Conservation (phyloP, 1,140 invertebrate species). For the Halesus radiatus region DNA sequence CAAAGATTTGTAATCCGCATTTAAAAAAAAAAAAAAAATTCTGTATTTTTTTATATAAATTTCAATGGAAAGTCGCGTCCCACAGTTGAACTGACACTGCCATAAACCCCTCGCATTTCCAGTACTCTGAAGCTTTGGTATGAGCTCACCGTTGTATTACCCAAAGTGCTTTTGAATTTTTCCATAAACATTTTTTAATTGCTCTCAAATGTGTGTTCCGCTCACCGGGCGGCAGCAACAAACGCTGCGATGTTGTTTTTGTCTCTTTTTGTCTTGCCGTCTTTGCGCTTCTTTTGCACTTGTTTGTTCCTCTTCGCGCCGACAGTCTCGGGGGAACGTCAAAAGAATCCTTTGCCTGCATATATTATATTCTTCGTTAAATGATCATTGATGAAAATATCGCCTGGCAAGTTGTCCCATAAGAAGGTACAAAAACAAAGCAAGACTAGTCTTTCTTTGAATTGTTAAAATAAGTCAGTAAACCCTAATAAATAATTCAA, state of each 20-base stretch:
- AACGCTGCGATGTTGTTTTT: not conserved
- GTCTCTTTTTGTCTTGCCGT: constrained; percentile 7
- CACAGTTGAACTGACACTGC: not conserved
- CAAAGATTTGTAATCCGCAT: no score
- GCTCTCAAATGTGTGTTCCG: constrained; percentile 51
- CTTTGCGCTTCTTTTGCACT: constrained; percentile 13
- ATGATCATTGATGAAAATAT: not conserved
- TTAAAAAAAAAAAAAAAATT: no score
- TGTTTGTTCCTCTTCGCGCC: constrained; percentile 27
- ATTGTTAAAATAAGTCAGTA: no score
- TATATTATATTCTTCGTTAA: not conserved
- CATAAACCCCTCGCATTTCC: constrained; percentile 13
- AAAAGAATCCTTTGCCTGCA: no score
- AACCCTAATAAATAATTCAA: no score
- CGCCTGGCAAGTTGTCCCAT: no score
- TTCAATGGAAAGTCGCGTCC: not conserved
- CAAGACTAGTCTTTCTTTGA: no score
- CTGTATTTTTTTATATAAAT: no score
- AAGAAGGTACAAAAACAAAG: no score
- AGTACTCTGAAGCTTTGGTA: constrained; percentile 21
- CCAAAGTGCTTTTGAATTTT: constrained; percentile 51
- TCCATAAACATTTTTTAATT: constrained; percentile 53
- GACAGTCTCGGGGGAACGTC: not conserved
- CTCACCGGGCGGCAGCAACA: constrained; percentile 7
- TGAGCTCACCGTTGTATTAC: constrained; percentile 38